These are phyloP conservation scores for Agrochola lota DNA, from an alignment of 2,888 invertebrate genomes.

Conservation along the genomic window DNA sequence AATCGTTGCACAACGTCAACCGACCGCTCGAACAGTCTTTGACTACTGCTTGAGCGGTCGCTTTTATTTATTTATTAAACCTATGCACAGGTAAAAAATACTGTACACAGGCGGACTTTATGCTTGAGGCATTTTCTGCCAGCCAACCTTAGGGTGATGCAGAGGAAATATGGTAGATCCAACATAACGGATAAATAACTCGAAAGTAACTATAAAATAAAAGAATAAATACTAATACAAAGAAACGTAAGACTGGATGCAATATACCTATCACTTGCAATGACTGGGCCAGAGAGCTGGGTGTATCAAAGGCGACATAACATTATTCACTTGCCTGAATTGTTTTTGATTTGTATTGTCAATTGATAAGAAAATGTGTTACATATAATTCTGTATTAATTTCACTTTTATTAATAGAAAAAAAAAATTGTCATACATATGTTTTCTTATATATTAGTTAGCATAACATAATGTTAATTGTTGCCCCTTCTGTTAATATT, in stretches of 20 bases:
- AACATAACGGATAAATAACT: neutral
- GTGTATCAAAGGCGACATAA: no score
- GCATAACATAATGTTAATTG: no score
- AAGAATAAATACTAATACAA: neutral
- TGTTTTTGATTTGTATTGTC: no score
- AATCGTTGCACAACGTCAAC: neutral
- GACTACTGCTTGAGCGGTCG: neutral
- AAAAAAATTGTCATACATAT: no score
- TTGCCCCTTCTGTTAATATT: no score
- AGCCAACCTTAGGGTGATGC: neutral
- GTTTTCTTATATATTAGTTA: no score
- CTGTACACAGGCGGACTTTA: neutral
- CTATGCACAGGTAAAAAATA: neutral
- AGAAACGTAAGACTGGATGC: neutral
- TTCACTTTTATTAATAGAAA: no score
- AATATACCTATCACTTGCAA: no score
- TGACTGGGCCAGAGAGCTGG: no score
- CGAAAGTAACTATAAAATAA: neutral
- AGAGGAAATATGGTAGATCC: neutral
- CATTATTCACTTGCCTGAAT: no score
- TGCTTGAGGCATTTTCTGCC: neutral
- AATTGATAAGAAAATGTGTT: no score
- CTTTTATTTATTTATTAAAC: constrained; percentile 24
- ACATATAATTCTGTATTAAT: no score
- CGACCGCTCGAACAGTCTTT: neutral